Evolutionary conservation across 2,113 vertebrate species (phyloP).

Genomic region (Mormyrus iriodes): DNA sequence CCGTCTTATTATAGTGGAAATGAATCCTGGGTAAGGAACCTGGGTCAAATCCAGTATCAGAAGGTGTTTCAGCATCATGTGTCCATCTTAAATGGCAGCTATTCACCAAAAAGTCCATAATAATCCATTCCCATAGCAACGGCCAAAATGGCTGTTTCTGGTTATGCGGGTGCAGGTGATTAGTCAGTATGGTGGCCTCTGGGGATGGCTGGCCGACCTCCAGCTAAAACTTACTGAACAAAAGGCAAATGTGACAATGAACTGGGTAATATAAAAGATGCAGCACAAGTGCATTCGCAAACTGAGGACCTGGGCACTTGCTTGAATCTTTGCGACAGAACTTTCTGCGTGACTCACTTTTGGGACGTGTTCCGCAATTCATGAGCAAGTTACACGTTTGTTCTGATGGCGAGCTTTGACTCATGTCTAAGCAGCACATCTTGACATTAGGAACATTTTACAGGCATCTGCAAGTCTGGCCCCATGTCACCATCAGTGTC

Average conservation of each 20-base stretch:
- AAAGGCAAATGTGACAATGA: neutral
- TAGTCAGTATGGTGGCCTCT: neutral
- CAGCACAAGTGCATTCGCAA: neutral
- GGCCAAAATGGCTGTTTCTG: neutral
- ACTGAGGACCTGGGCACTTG: neutral
- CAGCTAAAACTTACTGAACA: neutral
- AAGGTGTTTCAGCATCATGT: neutral
- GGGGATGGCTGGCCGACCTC: neutral
- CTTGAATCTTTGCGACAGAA: neutral
- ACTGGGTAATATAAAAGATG: neutral
- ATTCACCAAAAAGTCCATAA: neutral
- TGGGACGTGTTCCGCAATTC: neutral
- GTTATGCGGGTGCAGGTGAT: neutral
- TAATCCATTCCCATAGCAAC: neutral
- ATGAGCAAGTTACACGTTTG: neutral
- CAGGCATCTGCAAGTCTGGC: neutral
- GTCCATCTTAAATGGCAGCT: neutral
- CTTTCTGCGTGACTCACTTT: neutral
- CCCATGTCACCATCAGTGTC: neutral
- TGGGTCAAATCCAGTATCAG: neutral
- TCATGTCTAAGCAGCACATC: neutral
- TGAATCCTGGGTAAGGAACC: neutral
- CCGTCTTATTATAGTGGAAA: neutral
- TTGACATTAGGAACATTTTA: conserved; percentile 5
- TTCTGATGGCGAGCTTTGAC: neutral